These are phyloP conservation scores for Numida meleagris DNA, from an alignment of 2,113 vertebrate genomes.

Conservation along the genomic window DNA sequence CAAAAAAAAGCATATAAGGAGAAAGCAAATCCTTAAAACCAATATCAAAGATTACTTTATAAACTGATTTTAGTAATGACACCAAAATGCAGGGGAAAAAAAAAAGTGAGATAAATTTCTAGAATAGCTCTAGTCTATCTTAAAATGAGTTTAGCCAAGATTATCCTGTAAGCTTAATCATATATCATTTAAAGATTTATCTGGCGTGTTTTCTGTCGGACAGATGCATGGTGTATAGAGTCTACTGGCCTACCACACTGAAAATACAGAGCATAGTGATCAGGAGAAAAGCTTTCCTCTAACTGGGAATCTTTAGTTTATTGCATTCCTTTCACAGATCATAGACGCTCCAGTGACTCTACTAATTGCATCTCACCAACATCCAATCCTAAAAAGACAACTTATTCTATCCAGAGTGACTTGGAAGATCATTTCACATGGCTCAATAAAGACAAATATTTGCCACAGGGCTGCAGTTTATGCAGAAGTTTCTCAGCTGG, in stretches of 20 bases:
- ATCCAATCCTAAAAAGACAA: background rate
- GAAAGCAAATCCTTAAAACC: background rate
- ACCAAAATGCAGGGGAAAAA: background rate
- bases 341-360: background rate
- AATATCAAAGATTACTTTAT: background rate
- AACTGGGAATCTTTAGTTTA: slow-evolving; percentile 2
- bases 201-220: background rate
- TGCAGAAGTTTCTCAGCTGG: background rate
- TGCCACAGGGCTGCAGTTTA: background rate
- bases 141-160: background rate
- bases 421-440: background rate
- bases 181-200: background rate
- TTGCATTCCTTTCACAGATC: background rate
- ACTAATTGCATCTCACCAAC: background rate
- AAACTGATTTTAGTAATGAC: background rate
- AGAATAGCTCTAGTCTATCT: background rate
- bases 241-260: background rate
- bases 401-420: background rate
- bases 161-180: background rate
- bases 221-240: background rate
- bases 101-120: background rate
- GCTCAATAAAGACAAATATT: background rate
- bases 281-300: background rate
- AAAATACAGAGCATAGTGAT: background rate
- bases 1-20: background rate